phyloP scores from a whole-genome alignment of 2,113 vertebrate species.

The Promerops cafer region DNA sequence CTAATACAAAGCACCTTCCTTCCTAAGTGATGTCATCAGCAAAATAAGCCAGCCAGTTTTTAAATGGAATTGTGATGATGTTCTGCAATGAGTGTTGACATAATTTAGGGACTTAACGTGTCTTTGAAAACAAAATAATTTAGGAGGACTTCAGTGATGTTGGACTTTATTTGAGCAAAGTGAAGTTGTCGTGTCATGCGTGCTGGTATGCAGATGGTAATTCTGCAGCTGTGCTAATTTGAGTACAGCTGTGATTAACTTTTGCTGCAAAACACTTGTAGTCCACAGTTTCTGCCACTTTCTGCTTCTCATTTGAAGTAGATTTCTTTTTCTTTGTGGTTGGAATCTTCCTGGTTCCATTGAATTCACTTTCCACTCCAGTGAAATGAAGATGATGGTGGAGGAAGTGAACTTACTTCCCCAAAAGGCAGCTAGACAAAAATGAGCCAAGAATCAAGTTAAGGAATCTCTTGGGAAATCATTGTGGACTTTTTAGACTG shows the following conservation, averaged over 20 bases:
- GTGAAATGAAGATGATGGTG: not conserved
- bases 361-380: not conserved
- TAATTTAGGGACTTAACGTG: not conserved
- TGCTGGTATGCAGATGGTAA: not conserved
- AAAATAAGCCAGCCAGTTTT: not conserved
- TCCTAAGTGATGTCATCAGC: not conserved
- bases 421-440: not conserved
- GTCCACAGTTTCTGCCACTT: not conserved
- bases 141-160: not conserved
- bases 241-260: not conserved
- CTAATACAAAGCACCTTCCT: not conserved
- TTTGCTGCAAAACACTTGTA: not conserved
- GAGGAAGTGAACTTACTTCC: not conserved
- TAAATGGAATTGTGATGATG: not conserved
- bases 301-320: constrained; percentile 29
- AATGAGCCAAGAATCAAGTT: not conserved
- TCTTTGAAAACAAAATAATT: not conserved
- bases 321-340: not conserved
- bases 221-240: not conserved
- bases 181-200: not conserved
- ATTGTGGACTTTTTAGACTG: not conserved
- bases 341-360: constrained; percentile 9
- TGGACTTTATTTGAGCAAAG: not conserved
- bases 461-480: not conserved
- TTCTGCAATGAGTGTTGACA: not conserved